Evolutionary conservation across 2,888 invertebrate species (phyloP).

Genomic region (Amiota minor): DNA sequence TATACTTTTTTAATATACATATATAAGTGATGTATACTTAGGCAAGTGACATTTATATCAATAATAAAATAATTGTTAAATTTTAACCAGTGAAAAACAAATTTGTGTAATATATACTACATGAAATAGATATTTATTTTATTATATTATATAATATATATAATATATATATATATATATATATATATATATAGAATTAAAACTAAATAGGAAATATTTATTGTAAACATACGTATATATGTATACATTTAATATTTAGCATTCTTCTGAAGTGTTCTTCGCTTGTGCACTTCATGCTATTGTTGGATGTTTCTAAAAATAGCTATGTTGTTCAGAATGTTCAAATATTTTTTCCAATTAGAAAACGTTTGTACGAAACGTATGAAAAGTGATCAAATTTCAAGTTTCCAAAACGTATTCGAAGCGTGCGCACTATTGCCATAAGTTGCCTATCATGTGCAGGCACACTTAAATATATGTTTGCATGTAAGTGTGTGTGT

Average conservation of each 20-base stretch:
- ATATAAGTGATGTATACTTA: conserved; percentile 8
- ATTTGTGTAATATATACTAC: neutral
- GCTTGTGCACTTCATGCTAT: conserved; percentile 46
- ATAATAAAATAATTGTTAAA: too few species aligned
- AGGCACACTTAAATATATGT: conserved; percentile 1
- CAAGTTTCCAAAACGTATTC: conserved; percentile 54
- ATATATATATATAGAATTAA: conserved; percentile 18
- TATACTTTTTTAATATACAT: neutral
- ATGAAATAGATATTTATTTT: neutral
- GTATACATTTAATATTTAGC: neutral
- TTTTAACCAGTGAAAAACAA: conserved; percentile 25
- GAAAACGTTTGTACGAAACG: conserved; percentile 42
- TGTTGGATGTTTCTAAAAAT: conserved; percentile 52
- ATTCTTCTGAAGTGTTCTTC: conserved; percentile 17
- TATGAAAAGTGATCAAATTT: conserved; percentile 54
- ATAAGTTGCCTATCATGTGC: conserved; percentile 6
- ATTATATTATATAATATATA: too few species aligned
- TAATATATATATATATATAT: conserved; percentile 16
- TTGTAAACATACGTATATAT: too few species aligned
- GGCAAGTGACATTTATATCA: too few species aligned
- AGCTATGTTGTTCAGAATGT: conserved; percentile 47
- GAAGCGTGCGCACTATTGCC: conserved; percentile 56
- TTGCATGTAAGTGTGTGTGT: neutral
- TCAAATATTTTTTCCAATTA: conserved; percentile 44
- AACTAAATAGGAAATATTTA: too few species aligned